phyloP scores from a whole-genome alignment of 1,140 invertebrate species.

The Laodelphax striatellus region DNA sequence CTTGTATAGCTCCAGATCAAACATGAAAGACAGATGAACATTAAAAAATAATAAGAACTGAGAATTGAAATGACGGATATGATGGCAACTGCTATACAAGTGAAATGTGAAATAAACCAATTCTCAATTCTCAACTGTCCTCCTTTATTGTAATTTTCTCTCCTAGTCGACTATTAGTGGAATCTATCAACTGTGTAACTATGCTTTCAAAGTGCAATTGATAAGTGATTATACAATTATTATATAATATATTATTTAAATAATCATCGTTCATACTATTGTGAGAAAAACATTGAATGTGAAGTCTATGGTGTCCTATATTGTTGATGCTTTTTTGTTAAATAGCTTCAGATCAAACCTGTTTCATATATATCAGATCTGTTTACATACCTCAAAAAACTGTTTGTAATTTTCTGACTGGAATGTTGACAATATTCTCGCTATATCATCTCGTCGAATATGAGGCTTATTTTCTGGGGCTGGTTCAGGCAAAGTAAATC shows the following conservation, averaged over 20 bases:
- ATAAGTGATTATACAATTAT: no score
- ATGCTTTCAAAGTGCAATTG: neutral
- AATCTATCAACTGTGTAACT: no score
- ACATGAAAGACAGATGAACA: no score
- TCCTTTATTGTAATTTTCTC: neutral
- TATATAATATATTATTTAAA: no score
- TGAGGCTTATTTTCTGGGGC: neutral
- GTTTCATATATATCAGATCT: no score
- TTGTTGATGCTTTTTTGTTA: neutral
- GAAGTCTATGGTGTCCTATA: no score
- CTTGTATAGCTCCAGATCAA: no score
- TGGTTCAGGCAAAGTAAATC: neutral
- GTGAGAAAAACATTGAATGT: no score
- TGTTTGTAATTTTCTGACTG: neutral
- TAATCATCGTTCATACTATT: no score
- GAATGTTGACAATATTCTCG: neutral
- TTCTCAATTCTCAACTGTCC: no score
- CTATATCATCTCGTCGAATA: neutral
- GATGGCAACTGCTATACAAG: neutral
- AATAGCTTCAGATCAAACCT: no score
- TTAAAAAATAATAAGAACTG: neutral
- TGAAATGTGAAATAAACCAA: neutral
- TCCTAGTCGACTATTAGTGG: neutral
- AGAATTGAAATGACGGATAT: neutral
- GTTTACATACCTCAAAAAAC: neutral